Base-by-base conservation (phyloP, 2,888 invertebrate genomes). In the Cryptus armator region DNA sequence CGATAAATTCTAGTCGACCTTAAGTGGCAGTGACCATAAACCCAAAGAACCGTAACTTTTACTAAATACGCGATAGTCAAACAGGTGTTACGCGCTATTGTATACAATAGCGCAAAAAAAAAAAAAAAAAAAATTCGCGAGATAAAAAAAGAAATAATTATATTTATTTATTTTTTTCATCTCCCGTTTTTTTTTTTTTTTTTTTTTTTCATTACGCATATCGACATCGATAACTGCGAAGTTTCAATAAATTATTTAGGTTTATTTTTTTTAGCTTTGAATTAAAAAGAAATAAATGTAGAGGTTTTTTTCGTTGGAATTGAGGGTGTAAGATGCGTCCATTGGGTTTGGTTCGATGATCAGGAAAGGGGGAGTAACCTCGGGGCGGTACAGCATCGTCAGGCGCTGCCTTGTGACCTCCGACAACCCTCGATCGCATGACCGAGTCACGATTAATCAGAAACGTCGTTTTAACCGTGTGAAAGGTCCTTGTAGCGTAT, bases 351-450 rank as follows among this genome's bases (percentile, higher is more conserved):
- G 76, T 56, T 70, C 64, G 67, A 74, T 24, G 62, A 51, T 48
- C 14, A 16, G 51, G 48, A 32, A 76, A 81, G 59, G 59, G 64
- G 46, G 46, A 68, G 51, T 62, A 80, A 75, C 66, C 59, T 59
- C 29, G 48, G 44, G 14, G 5, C 14, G 29, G 62, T 32, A 16
- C n/a, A 59, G 64, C 37, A 37, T 5, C 10, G 51, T 56, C 37
- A 68, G 24, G 32, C 24, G 64, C 9, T 51, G 44, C 48, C n/a
- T 62, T 24, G 78, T 86, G 90, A 90, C 88, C 90, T 90, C 89
- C 87, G 88, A 37, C 89, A 89, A 90, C 85, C 88, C 86, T 74
- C 75, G 68, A 44, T 59, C 66, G 70, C 75, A 66, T 67, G 81
- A 85, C 75, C 85, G 85, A 79, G 75, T 82, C 78, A 44, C 78